Conservation (phyloP, 1,140 invertebrate species). For the Aphelenchoides avenae region DNA sequence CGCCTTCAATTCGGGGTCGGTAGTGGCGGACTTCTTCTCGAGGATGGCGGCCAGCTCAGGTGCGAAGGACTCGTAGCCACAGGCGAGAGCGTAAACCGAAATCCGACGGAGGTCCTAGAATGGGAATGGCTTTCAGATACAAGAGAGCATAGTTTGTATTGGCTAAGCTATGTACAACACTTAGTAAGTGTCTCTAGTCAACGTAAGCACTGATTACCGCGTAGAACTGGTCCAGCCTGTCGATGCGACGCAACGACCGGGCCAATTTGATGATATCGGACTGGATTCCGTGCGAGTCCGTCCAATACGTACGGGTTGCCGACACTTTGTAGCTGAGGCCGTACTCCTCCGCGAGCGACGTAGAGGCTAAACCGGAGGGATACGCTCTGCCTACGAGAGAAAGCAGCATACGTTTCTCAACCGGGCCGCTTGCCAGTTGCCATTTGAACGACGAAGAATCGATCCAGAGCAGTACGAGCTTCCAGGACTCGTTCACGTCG, state of each 20-base stretch:
- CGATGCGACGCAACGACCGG: conserved; percentile 14
- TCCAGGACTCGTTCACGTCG: conserved; percentile 21
- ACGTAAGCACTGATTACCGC: too few species aligned
- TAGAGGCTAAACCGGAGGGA: too few species aligned
- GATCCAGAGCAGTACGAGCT: conserved; percentile 21
- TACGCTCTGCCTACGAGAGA: conserved; percentile 7
- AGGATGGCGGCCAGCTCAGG: too few species aligned
- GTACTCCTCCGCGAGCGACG: conserved; percentile 17
- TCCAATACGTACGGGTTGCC: conserved; percentile 23
- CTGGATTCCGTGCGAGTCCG: conserved; percentile 24
- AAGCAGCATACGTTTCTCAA: not conserved
- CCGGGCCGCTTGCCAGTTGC: not conserved
- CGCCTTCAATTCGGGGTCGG: too few species aligned
- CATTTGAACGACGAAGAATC: not conserved
- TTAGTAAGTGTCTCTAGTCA: too few species aligned
- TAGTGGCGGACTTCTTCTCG: too few species aligned
- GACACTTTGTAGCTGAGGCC: conserved; percentile 26
- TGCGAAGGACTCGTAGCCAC: conserved; percentile 31
- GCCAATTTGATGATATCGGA: conserved; percentile 16
- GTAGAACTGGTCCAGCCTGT: conserved; percentile 29
- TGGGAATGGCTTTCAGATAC: too few species aligned
- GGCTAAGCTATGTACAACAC: too few species aligned
- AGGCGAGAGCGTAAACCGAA: conserved; percentile 21
- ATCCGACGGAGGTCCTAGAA: conserved; percentile 25
- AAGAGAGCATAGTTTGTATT: too few species aligned